Evolutionary conservation across 1,140 invertebrate genomes (phyloP), one percentile per base, ranked within the genome.

Genomic region (Helicoverpa zea): DNA sequence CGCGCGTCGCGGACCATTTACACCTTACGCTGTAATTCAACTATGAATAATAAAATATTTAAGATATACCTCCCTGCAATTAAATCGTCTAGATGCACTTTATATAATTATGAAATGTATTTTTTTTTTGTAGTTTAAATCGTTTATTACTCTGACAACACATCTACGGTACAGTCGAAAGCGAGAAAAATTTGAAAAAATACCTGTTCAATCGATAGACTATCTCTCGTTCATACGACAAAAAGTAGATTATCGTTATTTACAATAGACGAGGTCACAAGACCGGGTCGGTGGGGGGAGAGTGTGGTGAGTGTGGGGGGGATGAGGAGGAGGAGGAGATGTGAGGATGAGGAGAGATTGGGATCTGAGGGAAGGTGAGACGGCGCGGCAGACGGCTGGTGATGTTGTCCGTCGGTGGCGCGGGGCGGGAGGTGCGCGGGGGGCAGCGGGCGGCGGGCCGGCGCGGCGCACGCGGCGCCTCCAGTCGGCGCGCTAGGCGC

Each of bases 131-230:
- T 89, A 92, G 89, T 93, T 93, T 94, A 90, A 83, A 92, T 91
- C 80, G 85, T 91, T 94, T 92, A 91, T 91, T 92, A 92, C 88
- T 90, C 84, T 94, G 93, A 94, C 92, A 94, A 94, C 92, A 94
- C 92, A 94, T 93, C 93, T 94, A 94, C 93, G 89, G 91, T 94
- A 94, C 92, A 94, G 93, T 92, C 90, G 92, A 94, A 90, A 94
- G 93, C 93, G 92, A 94, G 92, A 93, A 94, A 92, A 92, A 88
- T 94, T 94, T 94, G 92, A 94, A 94, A 94, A 94, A 94, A 94
- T 94, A 94, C 92, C 92, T 93, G 92, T 94, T 94, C 90, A 94
- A 91, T 91, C 87, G 89, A 92, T 91, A 92, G 88, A 91, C 92
- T 94, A 94, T 93, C 89, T 94, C 87, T 94, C 91, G 93, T 94